Evolutionary conservation across 1,140 invertebrate species (phyloP), one percentile per base, ranked within the genome.

Genomic region (Drosophila rufa): DNA sequence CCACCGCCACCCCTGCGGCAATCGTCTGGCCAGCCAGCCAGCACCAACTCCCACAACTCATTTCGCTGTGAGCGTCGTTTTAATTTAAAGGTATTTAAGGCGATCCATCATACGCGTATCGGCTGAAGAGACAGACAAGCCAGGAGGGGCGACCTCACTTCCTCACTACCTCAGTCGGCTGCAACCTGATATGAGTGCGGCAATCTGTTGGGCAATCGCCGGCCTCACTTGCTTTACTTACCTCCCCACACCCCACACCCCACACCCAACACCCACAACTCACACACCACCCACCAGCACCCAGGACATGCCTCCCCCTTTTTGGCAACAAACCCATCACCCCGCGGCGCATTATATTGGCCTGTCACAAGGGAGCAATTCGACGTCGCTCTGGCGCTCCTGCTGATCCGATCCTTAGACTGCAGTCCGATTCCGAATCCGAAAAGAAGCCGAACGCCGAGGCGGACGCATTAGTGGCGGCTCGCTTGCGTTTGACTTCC

Each of bases 61-160:
- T 86, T 86, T 79, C 70, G 75, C 58, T 61, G 61, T 70, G 75
- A 64, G 86, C 77, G 53, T 74, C 78, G 66, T 91, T 92, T 92
- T 92, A 92, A 92, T 92, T 92, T 92, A 91, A 92, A 92, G 91
- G 91, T 92, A 92, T 92, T 92, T 91, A 91, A 91, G 82, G 82
- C 91, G 89, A 92, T 92, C 91, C 91, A 92, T 92, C 91, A 92
- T 84, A 89, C 85, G 69, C 85, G 59, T 89, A 89, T 87, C 83
- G 82, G 83, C 73, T 50, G 61, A 64, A 69, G 62, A 71, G 62
- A 68, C 68, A 69, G 70, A 42, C 51, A 46, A 59, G 53, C 48
- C 45, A 43, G 50, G 75, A 59, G 61, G 51, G 36, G 11, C 55
- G 33, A 22, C 1, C n/a, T n/a, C n/a, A n/a, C n/a, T n/a, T 8